Conservation (phyloP, 2,797 vertebrate genomes). For the Muscicapa striata region DNA sequence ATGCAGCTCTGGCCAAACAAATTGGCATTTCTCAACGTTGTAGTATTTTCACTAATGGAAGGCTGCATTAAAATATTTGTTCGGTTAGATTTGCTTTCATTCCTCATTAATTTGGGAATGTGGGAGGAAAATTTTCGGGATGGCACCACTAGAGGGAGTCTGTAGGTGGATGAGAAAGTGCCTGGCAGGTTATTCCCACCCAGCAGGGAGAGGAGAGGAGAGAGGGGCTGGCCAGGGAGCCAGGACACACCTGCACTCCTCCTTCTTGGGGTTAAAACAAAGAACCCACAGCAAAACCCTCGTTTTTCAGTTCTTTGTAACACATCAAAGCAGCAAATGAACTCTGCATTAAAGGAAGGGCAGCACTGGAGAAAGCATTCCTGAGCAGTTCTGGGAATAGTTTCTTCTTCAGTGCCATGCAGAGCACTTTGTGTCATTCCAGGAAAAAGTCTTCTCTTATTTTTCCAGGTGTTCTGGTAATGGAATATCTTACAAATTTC, state of each 20-base stretch:
- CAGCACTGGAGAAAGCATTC: neutral
- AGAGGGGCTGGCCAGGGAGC: neutral
- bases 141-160: slow-evolving; percentile 25
- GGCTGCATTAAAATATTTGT: neutral
- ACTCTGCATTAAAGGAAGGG: neutral
- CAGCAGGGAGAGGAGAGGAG: fast-evolving
- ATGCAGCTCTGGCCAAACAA: neutral
- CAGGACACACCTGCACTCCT: neutral
- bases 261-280: neutral
- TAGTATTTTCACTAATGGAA: neutral
- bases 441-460: neutral
- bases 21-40: neutral
- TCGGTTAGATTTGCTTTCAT: neutral
- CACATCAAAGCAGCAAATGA: neutral
- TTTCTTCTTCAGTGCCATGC: neutral
- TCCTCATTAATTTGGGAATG: neutral
- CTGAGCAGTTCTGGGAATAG: neutral
- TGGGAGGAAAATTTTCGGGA: neutral
- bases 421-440: neutral
- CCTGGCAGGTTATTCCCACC: neutral
- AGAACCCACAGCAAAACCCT: fast-evolving
- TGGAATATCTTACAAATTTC: neutral
- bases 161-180: neutral
- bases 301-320: neutral
- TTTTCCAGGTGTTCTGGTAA: neutral